Percentiles rank a stretch among this genome's conserved stretches.
phyloP scores from a whole-genome alignment of 2,113 vertebrate genomes.

The human region DNA sequence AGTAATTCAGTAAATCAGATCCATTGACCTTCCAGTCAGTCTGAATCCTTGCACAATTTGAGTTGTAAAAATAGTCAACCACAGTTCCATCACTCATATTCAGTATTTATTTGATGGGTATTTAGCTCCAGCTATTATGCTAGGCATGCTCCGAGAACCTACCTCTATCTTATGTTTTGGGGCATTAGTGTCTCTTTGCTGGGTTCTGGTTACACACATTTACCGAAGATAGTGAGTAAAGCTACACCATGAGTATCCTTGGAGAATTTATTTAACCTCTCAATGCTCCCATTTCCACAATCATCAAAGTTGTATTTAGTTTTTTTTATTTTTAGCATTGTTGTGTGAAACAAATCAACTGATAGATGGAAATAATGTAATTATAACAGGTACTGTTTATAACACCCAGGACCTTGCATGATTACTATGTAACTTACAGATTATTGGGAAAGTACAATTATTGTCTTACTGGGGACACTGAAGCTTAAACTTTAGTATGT shows the following conservation, averaged over 20 bases:
- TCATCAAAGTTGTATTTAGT: not conserved
- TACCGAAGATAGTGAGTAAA: not conserved
- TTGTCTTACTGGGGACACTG: not conserved
- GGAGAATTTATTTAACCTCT: not conserved
- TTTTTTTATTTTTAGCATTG: not conserved
- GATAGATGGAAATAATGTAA: not conserved
- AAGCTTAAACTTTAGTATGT: constrained; percentile 1
- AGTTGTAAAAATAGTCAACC: constrained; percentile 28
- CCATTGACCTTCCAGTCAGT: not conserved
- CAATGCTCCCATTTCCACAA: not conserved
- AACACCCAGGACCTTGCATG: not conserved
- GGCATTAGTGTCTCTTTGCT: not conserved
- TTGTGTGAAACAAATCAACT: not conserved
- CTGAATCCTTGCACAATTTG: constrained; percentile 19
- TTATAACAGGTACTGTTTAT: not conserved
- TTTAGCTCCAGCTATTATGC: not conserved
- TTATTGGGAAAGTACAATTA: not conserved
- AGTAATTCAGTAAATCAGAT: constrained; percentile 19
- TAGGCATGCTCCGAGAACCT: rapidly evolving
- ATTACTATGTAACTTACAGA: not conserved
- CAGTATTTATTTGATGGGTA: not conserved
- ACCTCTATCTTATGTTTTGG: not conserved
- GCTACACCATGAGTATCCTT: not conserved
- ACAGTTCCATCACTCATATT: not conserved
- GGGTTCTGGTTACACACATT: not conserved